Conservation (phyloP, 2,113 vertebrate species). For the Muscicapa adusta region DNA sequence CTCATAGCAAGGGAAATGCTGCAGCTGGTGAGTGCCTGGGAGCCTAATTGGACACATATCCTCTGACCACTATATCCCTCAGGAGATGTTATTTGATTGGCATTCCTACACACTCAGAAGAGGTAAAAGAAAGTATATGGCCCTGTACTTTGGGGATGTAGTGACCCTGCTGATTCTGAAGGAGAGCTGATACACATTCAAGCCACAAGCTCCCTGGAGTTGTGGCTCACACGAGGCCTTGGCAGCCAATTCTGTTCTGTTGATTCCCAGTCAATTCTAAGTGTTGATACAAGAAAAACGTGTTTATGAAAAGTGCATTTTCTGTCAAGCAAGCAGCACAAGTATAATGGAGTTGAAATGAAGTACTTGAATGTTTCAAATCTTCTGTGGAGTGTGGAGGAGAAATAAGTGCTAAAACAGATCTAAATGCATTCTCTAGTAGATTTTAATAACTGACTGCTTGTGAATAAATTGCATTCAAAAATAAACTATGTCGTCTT, state of each 20-base stretch:
- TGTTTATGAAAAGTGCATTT: not conserved
- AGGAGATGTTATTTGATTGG: not conserved
- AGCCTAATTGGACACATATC: not conserved
- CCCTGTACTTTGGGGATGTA: not conserved
- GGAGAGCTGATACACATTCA: not conserved
- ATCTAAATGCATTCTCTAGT: not conserved
- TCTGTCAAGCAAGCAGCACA: not conserved
- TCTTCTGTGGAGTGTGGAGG: not conserved
- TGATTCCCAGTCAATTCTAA: slow-evolving; percentile 15
- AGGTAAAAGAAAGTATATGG: not conserved
- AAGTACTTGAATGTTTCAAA: slow-evolving; percentile 4
- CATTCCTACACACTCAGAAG: not conserved
- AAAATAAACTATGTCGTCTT: not conserved
- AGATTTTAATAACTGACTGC: slow-evolving; percentile 34
- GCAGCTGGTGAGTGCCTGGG: not conserved
- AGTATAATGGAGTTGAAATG: not conserved
- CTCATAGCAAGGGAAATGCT: not conserved
- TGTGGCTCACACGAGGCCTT: not conserved
- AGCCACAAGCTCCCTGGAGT: not conserved
- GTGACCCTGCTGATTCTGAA: not conserved
- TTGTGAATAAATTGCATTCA: not conserved
- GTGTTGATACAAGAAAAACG: not conserved
- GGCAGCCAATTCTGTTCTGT: not conserved
- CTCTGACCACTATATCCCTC: not conserved
- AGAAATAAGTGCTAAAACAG: slow-evolving; percentile 1